Evolutionary conservation across 2,888 invertebrate species (phyloP), one percentile per base, ranked within the genome.

Genomic region (Arctia plantaginis): DNA sequence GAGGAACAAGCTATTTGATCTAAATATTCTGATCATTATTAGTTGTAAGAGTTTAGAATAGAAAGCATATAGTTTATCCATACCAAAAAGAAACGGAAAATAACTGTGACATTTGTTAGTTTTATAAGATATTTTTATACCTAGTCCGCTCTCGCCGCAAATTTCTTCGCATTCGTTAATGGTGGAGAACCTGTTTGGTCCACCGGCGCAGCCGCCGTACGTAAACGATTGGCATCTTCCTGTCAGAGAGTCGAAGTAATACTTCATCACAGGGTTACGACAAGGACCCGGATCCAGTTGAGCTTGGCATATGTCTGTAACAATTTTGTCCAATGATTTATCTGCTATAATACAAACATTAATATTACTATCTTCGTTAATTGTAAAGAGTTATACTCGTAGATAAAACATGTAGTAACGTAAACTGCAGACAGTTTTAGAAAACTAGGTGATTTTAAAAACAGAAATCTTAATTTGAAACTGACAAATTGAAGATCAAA

Each of bases 171-270:
- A 98, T 89, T 98, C 98, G 44, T 96, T 96, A n/a, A 94, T 89
- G 18, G 96, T 96, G 75, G 97, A 97, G 94, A 99, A 99, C 72
- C 98, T 96, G 92, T 99, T 99, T 71, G 97, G 97, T 84, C 98
- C 98, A 51, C 99, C 99, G 59, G 95, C 96, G 89, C 99, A 99
- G 75, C 99, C 99, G 59, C 98, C 97, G 88, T 98, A 99, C 2
- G 94, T 92, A 92, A 98, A 99, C 79, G 96, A 93, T 72, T 96
- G 94, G 90, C 99, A 99, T 59, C 93, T 91, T 23, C 97, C 96
- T 0, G 94, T 91, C 1, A 86, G 85, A 23, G 91, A 89, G 87
- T 98, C 97, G 92, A 97, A 99, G 93, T 97, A 98, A 93, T 96
- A 97, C 90, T 98, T 97, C 15, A 93, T 93, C 84, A 97, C 96